Percentiles rank a stretch among this genome's conserved stretches.
Conservation (phyloP, 2,113 vertebrate genomes). For the Onychostruthus taczanowskii region DNA sequence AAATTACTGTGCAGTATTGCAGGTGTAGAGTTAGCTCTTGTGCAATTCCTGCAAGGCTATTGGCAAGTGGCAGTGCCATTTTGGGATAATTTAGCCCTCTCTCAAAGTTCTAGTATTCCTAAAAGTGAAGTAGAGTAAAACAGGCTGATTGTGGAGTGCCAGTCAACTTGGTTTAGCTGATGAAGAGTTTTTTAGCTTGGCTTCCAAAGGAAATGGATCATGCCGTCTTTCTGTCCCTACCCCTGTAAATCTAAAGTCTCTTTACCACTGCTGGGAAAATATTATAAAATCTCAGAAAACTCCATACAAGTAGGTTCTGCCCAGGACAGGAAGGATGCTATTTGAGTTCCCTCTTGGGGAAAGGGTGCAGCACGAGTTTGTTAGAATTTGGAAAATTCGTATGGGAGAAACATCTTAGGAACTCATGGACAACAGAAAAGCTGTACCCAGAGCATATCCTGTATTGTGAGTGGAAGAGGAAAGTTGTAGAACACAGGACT, state of each 20-base stretch:
- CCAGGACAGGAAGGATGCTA: neutral
- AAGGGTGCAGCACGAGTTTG: neutral
- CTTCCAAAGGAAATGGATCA: neutral
- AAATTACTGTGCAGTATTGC: neutral
- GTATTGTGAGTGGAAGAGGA: rapidly evolving
- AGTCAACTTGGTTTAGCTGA: neutral
- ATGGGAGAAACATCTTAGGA: neutral
- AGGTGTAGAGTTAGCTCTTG: neutral
- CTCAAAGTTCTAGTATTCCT: neutral
- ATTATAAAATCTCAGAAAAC: neutral
- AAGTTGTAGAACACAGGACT: neutral
- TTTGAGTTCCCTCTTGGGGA: neutral
- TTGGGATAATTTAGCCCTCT: neutral
- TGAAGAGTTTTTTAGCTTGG: neutral
- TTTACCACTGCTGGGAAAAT: neutral
- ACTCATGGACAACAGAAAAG: neutral
- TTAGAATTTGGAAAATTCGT: neutral
- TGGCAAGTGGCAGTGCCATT: neutral
- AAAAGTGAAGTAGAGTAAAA: neutral
- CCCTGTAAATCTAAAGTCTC: neutral
- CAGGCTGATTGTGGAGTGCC: neutral
- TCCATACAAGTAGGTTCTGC: neutral
- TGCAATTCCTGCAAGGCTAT: neutral
- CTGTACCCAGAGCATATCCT: neutral
- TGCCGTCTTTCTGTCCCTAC: neutral